Conservation (phyloP, 2,888 invertebrate genomes). For the Beris chalybata region DNA sequence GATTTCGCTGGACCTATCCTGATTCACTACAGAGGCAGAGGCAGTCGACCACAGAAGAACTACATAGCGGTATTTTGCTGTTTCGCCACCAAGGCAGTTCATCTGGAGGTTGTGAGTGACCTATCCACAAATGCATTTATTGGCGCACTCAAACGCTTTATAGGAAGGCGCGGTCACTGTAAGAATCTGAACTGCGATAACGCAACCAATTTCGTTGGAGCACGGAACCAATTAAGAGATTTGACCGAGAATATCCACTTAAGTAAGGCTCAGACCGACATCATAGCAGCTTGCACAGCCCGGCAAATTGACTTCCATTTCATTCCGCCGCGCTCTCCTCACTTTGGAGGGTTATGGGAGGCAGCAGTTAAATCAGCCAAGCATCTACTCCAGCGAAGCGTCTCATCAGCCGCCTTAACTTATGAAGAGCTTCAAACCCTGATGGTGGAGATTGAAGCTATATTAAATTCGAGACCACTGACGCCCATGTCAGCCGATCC, state of each 20-base stretch:
- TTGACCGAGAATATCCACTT: conserved; percentile 11
- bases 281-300: not conserved
- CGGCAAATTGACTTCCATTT: conserved; percentile 17
- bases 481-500: conserved; percentile 40
- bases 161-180: conserved; percentile 25
- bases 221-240: conserved; percentile 17
- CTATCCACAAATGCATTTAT: conserved; percentile 26
- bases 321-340: conserved; percentile 29
- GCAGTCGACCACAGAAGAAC: conserved; percentile 26
- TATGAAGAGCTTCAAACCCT: conserved; percentile 45
- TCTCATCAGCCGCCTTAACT: conserved; percentile 35
- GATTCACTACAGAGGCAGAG: too few species aligned
- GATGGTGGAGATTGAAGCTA: conserved; percentile 42
- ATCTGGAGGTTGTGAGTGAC: conserved; percentile 24
- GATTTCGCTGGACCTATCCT: too few species aligned
- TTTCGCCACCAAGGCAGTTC: conserved; percentile 30
- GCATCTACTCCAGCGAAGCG: not conserved
- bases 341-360: conserved; percentile 40
- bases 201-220: conserved; percentile 32
- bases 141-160: conserved; percentile 25
- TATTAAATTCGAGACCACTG: conserved; percentile 44
- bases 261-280: not conserved
- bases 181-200: conserved; percentile 28
- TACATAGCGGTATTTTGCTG: conserved; percentile 35
- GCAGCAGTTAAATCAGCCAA: conserved; percentile 41